phyloP scores from a whole-genome alignment of 2,797 vertebrate genomes.

The Propithecus perrieri region DNA sequence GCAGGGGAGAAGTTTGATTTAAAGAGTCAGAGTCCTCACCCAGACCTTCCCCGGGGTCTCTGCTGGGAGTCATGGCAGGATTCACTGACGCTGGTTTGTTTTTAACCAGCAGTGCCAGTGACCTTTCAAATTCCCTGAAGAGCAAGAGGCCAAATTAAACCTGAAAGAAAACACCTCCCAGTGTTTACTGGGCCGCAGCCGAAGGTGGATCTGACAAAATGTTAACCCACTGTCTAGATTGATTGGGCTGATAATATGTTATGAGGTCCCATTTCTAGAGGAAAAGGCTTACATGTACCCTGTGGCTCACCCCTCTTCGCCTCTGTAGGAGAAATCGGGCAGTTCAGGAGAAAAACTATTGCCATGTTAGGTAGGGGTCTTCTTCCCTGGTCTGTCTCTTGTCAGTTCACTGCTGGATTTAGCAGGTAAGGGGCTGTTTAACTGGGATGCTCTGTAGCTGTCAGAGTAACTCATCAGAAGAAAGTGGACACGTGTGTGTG shows the following conservation, averaged over 20 bases:
- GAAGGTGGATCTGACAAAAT: background rate
- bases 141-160: slow-evolving; percentile 46
- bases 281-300: background rate
- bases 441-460: background rate
- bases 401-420: background rate
- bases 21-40: background rate
- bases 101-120: slow-evolving; percentile 38
- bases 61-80: background rate
- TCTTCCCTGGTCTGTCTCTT: background rate
- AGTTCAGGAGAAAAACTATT: background rate
- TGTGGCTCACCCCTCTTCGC: background rate
- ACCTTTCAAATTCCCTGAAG: slow-evolving; percentile 42
- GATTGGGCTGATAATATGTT: background rate
- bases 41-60: background rate
- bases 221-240: background rate
- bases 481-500: background rate
- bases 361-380: background rate
- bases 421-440: background rate
- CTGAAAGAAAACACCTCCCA: background rate
- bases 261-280: background rate
- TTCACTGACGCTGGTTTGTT: background rate
- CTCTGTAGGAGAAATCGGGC: background rate
- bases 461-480: slow-evolving; percentile 22
- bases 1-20: background rate
- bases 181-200: background rate